These are phyloP conservation scores for Alcis repandata DNA, from an alignment of 2,888 invertebrate genomes.

Conservation along the genomic window DNA sequence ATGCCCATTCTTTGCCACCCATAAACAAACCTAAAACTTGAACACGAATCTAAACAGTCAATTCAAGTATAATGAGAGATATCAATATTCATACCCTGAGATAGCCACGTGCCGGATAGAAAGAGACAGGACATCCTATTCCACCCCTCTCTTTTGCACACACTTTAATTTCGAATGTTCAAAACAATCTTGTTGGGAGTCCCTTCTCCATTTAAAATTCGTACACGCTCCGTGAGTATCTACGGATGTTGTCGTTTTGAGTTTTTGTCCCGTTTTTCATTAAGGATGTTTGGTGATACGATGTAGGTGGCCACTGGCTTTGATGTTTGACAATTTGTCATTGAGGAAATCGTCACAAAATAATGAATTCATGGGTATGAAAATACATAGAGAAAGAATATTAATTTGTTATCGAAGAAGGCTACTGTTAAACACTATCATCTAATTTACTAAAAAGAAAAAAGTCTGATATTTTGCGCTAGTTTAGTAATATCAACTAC, in stretches of 20 bases:
- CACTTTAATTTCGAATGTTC: conserved; percentile 51
- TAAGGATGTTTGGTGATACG: conserved; percentile 33
- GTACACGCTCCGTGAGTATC: conserved; percentile 47
- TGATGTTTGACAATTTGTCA: conserved; percentile 30
- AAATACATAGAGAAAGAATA: no score
- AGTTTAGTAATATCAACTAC: no score
- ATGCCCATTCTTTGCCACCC: conserved; percentile 14
- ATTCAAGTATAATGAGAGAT: conserved; percentile 60
- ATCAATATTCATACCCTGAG: conserved; percentile 69
- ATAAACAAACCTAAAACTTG: conserved; percentile 20
- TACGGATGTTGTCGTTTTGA: conserved; percentile 49
- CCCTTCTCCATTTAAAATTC: conserved; percentile 48
- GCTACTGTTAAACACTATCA: no score
- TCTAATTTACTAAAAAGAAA: no score
- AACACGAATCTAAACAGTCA: conserved; percentile 42
- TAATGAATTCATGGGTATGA: background rate
- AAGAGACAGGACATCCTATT: conserved; percentile 14
- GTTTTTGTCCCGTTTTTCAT: conserved; percentile 44
- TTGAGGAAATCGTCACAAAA: background rate
- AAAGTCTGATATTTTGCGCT: no score
- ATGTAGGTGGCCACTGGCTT: conserved; percentile 49
- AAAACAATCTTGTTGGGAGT: conserved; percentile 49
- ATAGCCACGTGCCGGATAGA: conserved; percentile 65
- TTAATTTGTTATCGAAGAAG: no score
- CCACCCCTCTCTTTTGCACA: conserved; percentile 47